Evolutionary conservation across 2,113 vertebrate species (phyloP), one percentile per base, ranked within the genome.

Genomic region (Heterotilapia buettikoferi): DNA sequence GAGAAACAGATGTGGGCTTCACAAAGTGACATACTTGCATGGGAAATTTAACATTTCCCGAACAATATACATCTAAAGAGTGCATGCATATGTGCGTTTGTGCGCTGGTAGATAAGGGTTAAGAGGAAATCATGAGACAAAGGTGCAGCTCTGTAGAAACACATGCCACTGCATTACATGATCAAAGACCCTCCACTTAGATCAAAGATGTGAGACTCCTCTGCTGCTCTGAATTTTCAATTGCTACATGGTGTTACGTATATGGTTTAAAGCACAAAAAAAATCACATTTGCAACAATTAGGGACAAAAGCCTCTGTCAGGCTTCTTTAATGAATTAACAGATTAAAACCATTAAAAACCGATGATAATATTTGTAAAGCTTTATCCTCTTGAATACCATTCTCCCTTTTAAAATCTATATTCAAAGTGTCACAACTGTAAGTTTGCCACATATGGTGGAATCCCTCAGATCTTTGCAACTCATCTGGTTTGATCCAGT

Each of bases 1-100:
- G 82, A 90, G n/a, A 61, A 94, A 87, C 78, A 89, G 80, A 54
- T 83, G 80, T 9, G 83, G 54, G 63, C 31, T 61, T 88, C 50
- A 71, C 68, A 88, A 73, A 84, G 85, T 80, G 52, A 82, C 85
- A 82, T 79, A 53, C 36, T 87, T n/a, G 45, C 33, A 53, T 82
- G 57, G 40, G 13, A 84, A 90, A 87, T 21, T 9, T 45, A 71
- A 59, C 16, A 63, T 68, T 83, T 84, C 13, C 80, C 79, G 38
- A 53, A 76, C 85, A 82, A 36, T 59, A 57, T 73, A 26, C 18
- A 78, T 71, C 6, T 80, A 53, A 50, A 50, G 43, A 78, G 56
- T 29, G 6, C n/a, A 19, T 73, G 19, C 38, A 29, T 82, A 31
- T 3, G 5, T 7, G 11, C 29, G 38, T 11, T 9, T 45, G 13